phyloP scores from a whole-genome alignment of 2,888 invertebrate genomes.

The Mactromeris polynyma region DNA sequence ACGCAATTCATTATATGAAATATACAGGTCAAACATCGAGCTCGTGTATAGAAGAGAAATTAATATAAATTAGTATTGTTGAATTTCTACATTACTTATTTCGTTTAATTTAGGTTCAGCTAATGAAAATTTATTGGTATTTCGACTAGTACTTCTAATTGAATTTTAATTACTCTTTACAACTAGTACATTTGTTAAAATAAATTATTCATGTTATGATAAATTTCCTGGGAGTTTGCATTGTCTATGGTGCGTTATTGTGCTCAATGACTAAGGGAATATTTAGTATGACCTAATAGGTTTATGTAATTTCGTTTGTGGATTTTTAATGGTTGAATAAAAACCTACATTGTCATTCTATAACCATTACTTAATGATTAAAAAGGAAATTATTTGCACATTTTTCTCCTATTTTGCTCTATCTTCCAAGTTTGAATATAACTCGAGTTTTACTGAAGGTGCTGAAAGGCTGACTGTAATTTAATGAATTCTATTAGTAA shows the following conservation, averaged over 20 bases:
- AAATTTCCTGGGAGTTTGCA: not conserved
- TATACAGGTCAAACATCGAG: not conserved
- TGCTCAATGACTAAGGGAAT: not conserved
- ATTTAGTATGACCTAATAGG: not conserved
- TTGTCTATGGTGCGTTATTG: not conserved
- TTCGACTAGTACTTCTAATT: not conserved
- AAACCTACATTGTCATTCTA: not conserved
- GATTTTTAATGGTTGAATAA: not conserved
- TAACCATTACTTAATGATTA: not conserved
- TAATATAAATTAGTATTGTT: not conserved
- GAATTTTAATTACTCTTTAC: not conserved
- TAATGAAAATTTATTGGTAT: not conserved
- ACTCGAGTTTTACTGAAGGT: not conserved
- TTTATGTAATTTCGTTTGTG: not conserved
- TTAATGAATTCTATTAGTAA: not conserved
- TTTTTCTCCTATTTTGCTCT: not conserved
- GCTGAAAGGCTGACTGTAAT: not conserved
- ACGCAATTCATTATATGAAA: not conserved
- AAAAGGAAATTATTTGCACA: not conserved
- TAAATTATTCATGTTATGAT: conserved; percentile 12
- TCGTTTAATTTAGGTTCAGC: not conserved
- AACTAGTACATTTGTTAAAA: not conserved
- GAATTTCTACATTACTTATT: not conserved
- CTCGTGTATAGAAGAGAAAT: not conserved
- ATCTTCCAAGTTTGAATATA: not conserved